Evolutionary conservation across 2,797 vertebrate genomes (phyloP), one percentile per base, ranked within the genome.

Genomic region (Gephyroberyx darwinii): DNA sequence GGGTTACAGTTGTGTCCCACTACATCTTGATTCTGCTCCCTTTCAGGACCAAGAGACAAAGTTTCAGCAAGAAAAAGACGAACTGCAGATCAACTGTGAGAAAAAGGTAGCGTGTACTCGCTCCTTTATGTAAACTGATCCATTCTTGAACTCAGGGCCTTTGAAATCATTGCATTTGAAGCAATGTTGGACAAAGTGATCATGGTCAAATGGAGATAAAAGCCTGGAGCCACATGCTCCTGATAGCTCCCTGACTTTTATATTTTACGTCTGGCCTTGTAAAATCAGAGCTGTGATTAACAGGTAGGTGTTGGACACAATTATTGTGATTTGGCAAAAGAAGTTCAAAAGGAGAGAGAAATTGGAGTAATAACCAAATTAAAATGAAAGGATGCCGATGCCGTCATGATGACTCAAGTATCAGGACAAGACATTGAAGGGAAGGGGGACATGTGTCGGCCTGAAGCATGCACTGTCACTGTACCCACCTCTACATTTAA

Each of bases 31-130:
- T 31, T 66, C 3, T 52, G n/a, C 56, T 70, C 74, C n/a, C 1
- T 72, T 75, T 61, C 86, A 99, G 98, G 96, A 97, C 75, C 94
- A 95, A 75, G 95, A 96, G 71, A 84, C 86, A 63, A 95, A 89
- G 61, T 91, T 94, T 87, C 94, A 95, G 69, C 92, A 94, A 83
- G 95, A 96, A 60, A 96, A 90, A 87, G 90, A 92, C 57, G 86
- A 95, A 53, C 78, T 95, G 81, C 95, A 96, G 70, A 80, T 60
- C 79, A 82, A 33, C 54, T 92, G 86, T 87, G 96, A 97, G 74
- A 96, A 93, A 83, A 95, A 96, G 96, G 98, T 98, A 85, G 19
- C 0, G 35, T 77, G 16, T 55, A 8, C 14, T 53, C 19, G 5
- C 63, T 80, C 47, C 22, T 63, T 39, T 7, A 26, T 41, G 19